phyloP scores from a whole-genome alignment of 2,113 vertebrate species.

The Carassius auratus region DNA sequence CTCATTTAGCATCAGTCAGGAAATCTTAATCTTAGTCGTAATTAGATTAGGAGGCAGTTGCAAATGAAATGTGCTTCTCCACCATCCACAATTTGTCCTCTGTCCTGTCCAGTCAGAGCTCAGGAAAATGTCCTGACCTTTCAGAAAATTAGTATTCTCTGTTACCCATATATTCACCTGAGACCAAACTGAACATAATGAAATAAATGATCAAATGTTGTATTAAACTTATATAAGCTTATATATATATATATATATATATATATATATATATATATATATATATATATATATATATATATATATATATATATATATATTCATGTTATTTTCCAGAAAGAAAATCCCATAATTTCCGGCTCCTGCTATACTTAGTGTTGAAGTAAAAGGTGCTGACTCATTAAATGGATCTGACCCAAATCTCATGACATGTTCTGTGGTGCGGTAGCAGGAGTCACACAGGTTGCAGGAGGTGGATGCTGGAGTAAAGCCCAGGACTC shows the following conservation, averaged over 20 bases:
- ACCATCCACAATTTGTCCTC: background rate
- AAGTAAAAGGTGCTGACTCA: slow-evolving; percentile 26
- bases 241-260: no score
- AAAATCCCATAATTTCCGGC: background rate
- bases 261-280: no score
- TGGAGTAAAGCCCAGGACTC: slow-evolving; percentile 4
- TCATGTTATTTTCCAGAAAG: background rate
- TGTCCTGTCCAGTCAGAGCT: background rate
- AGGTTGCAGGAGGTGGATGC: slow-evolving; percentile 13
- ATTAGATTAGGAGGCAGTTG: slow-evolving; percentile 61
- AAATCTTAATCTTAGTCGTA: slow-evolving; percentile 61
- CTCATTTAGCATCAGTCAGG: slow-evolving; percentile 58
- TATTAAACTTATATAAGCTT: background rate
- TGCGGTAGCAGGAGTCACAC: slow-evolving; percentile 16
- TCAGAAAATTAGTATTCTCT: background rate
- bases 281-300: no score
- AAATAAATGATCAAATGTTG: background rate
- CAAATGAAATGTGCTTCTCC: background rate
- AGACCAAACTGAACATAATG: background rate
- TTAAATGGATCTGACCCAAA: slow-evolving; percentile 20
- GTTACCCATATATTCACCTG: background rate
- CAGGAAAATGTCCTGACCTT: background rate
- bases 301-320: no score
- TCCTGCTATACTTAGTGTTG: background rate
- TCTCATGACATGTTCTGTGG: slow-evolving; percentile 8